Percentiles rank a stretch among this genome's conserved stretches.
These are phyloP conservation scores for Sphaerophoria taeniata DNA, from an alignment of 2,888 invertebrate species.

Conservation along the genomic window DNA sequence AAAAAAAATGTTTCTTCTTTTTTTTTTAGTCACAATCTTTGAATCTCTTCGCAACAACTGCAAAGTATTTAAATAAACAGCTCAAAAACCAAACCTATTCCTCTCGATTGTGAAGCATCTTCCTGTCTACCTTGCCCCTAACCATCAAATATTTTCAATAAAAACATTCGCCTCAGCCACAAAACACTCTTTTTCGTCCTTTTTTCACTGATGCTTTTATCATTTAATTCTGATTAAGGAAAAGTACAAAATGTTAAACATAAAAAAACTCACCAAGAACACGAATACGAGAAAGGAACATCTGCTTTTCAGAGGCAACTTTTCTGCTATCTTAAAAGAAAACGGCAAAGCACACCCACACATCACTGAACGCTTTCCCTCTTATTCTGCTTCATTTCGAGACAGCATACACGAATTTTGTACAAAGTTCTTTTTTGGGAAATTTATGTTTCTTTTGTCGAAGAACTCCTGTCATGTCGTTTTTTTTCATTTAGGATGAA, in stretches of 20 bases:
- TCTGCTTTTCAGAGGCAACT: constrained; percentile 30
- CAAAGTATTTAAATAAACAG: constrained; percentile 66
- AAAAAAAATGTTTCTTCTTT: not conserved
- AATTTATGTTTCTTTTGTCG: constrained; percentile 39
- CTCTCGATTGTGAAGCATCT: not conserved
- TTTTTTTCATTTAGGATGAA: not conserved
- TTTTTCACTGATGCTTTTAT: constrained; percentile 50
- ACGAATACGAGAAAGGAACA: constrained; percentile 19
- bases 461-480: constrained; percentile 5
- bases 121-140: constrained; percentile 14
- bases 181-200: not conserved
- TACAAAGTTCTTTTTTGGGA: constrained; percentile 36
- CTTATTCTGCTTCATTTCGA: constrained; percentile 14
- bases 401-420: constrained; percentile 45
- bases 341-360: constrained; percentile 11
- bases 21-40: constrained; percentile 15
- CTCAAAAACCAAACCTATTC: constrained; percentile 28
- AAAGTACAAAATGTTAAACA: constrained; percentile 6
- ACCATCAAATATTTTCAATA: constrained; percentile 54
- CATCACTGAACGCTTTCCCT: constrained; percentile 26
- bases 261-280: not conserved
- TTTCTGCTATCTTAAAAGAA: constrained; percentile 21
- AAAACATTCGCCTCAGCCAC: constrained; percentile 3
- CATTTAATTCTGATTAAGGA: constrained; percentile 67
- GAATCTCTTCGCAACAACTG: constrained; percentile 45